Evolutionary conservation across 1,140 invertebrate genomes (phyloP), one percentile per base, ranked within the genome.

Genomic region (Neodiprion fabricii): DNA sequence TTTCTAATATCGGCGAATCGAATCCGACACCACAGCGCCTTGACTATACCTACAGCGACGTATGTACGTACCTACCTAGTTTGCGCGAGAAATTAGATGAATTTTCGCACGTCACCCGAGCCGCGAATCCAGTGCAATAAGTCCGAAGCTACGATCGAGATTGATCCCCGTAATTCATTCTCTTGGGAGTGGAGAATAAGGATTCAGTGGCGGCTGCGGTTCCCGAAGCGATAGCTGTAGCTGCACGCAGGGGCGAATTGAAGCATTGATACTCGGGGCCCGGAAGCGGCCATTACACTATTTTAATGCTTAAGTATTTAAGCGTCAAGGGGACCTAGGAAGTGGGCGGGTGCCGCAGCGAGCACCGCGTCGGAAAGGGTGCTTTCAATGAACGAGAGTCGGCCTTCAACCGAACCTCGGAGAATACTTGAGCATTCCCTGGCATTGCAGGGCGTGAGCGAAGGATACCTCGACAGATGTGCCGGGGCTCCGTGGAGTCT

Each of bases 281-380:
- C 84, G 84, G 84, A 85, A 85, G 82, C 82, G 79, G 81, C 80
- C 81, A 85, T 84, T 84, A 84, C 83, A 78, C 80, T 82, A 79
- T 82, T 85, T 85, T 83, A 83, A 83, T 83, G 80, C 79, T 82
- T 76, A 81, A 84, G 81, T 80, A 84, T 83, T 84, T 85, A 82
- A 83, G 78, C 81, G 79, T 78, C 78, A 78, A 82, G 81, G 80
- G 81, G 77, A 77, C 79, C 79, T 84, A 84, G 83, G 82, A 85
- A 83, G 80, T 85, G 81, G 82, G 83, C 82, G 84, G 79, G 71
- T 71, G 76, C 76, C 72, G 72, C 69, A 49, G 61, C 73, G 68
- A 28, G 48, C 72, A 53, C 72, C 72, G 76, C 71, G 48, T 23
- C 67, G 74, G 77, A 82, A 80, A 82, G 80, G 81, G 80, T 82